Percentiles rank a stretch among this genome's conserved stretches.
These are phyloP conservation scores for Andricus grossulariae DNA, from an alignment of 1,140 invertebrate genomes.

Conservation along the genomic window DNA sequence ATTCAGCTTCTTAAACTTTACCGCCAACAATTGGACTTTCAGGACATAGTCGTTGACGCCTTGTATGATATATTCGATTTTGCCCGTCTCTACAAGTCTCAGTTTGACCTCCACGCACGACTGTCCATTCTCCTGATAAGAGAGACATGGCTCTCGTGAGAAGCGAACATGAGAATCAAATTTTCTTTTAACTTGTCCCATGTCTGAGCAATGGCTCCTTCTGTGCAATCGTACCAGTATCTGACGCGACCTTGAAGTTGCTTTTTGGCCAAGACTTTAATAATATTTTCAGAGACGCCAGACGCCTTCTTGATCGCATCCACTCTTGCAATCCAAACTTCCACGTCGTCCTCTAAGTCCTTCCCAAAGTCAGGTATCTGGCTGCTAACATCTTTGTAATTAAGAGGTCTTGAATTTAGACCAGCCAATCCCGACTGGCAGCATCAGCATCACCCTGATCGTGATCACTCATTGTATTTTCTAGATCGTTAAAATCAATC, in stretches of 20 bases:
- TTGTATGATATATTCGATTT: background rate
- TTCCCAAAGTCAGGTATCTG: background rate
- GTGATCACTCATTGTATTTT: too few relatives aligned
- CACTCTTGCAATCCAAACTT: constrained; percentile 6
- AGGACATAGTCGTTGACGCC: background rate
- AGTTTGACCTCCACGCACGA: background rate
- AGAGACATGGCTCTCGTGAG: background rate
- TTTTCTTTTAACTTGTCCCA: background rate
- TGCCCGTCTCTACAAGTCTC: background rate
- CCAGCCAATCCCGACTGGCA: too few relatives aligned
- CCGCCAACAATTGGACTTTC: too few relatives aligned
- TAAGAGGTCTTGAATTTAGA: background rate
- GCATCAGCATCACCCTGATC: too few relatives aligned
- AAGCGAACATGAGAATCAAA: background rate
- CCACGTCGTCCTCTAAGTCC: background rate
- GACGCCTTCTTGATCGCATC: background rate
- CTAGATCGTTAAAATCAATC: too few relatives aligned
- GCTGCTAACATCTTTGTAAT: background rate
- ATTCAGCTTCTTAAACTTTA: background rate
- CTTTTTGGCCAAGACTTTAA: constrained; percentile 11
- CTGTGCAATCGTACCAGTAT: constrained; percentile 14
- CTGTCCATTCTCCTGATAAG: background rate
- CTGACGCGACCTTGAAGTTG: background rate
- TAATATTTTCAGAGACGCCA: background rate
- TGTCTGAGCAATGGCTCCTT: background rate